These are phyloP conservation scores for Zoanthus sociatus DNA, from an alignment of 92 coral and sea anemone species.

Conservation along the genomic window DNA sequence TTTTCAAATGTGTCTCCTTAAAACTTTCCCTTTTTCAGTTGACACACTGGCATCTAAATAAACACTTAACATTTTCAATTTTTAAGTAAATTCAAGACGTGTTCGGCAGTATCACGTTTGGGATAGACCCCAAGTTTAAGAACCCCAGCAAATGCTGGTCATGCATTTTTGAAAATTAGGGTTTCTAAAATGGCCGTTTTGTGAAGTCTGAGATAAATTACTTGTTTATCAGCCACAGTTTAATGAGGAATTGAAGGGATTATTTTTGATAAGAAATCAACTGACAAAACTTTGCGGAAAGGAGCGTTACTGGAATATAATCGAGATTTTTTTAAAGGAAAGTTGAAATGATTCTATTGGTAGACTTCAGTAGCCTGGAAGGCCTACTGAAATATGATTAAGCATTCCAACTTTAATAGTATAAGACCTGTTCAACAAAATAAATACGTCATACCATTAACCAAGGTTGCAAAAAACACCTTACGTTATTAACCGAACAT, in stretches of 20 bases:
- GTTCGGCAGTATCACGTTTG: no score
- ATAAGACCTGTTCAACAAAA: background rate
- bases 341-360: slow-evolving; percentile 5
- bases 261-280: slow-evolving; percentile 16
- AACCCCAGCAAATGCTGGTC: no score
- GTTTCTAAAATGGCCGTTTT: no score
- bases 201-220: no score
- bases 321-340: no score
- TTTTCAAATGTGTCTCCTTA: no score
- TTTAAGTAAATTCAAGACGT: no score
- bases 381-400: background rate
- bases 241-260: slow-evolving; percentile 6
- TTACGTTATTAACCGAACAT: slow-evolving; percentile 4
- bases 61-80: no score
- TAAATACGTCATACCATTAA: slow-evolving; percentile 5
- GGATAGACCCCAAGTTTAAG: no score
- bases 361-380: slow-evolving; percentile 4
- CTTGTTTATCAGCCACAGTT: slow-evolving; percentile 18
- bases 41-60: no score
- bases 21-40: no score
- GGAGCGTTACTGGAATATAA: slow-evolving; percentile 16
- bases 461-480: slow-evolving; percentile 5
- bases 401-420: background rate
- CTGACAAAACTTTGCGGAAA: background rate
- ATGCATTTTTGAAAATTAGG: no score